Base-by-base conservation (phyloP, 2,888 invertebrate genomes). In the Melipona beecheii region DNA sequence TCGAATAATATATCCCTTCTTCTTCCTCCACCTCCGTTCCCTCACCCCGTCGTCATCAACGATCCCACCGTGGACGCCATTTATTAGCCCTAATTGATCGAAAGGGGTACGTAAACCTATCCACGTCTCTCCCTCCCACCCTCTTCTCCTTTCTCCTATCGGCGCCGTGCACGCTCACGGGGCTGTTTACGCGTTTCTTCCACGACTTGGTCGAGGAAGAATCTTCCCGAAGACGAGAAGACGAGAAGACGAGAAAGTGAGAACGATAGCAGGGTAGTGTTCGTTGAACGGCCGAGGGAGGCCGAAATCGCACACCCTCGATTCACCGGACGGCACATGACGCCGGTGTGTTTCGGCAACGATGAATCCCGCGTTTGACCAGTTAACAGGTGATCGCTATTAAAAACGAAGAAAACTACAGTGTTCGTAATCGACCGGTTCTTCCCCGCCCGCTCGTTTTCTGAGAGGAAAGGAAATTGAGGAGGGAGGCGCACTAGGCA, bases 71-170 rank as follows among this genome's bases (percentile, higher is more conserved):
- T 85, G 88, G 87, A 89, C 87, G 90, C 91, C 93, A 93, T 93
- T 94, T 94, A 93, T 94, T 94, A 93, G 90, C 90, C 91, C 93
- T 94, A 94, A 94, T 94, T 94, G 93, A 94, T 94, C 93, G 93
- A 92, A 92, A 92, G 91, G 90, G 91, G 84, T 83, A 77, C 81
- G 79, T 81, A 74, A 79, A 71, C 78, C 68, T 79, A 72, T 65
- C 78, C 54, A 27, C 58, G 86, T 80, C 71, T 68, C 27, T 68
- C 54, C 31, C 49, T 13, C 54, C 9, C 4, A 17, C 50, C 49
- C 56, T 64, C 54, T 31, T n/a, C 52, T 19, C 11, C 49, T 60
- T 27, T 24, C 13, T 31, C 15, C 27, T 68, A 19, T 13, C 27
- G n/a, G 15, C 36, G n/a, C n/a, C 62, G n/a, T 36, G 13, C 66